Conservation (phyloP, 2,888 invertebrate species). For the Drosophila siamana region DNA sequence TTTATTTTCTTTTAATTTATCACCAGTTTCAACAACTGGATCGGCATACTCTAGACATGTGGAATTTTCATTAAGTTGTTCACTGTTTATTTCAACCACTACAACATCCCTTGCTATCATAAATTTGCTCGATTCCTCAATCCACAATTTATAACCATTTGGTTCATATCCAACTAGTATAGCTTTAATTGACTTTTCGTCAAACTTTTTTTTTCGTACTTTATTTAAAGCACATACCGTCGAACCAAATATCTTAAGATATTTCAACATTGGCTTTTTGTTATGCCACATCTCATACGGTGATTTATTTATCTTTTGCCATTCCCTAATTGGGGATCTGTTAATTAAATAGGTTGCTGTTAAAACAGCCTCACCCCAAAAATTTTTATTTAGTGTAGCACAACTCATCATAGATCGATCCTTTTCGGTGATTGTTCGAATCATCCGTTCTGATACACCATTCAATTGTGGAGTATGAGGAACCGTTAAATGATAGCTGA, state of each 20-base stretch:
- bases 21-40: too few relatives aligned
- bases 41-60: too few relatives aligned
- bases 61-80: too few relatives aligned
- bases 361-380: constrained; percentile 63
- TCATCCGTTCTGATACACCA: too few relatives aligned
- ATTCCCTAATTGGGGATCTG: neutral
- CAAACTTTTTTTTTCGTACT: constrained; percentile 9
- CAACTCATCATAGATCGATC: constrained; percentile 32
- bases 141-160: too few relatives aligned
- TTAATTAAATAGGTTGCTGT: constrained; percentile 3
- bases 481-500: constrained; percentile 2
- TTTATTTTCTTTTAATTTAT: constrained; percentile 15
- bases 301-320: neutral
- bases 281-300: constrained; percentile 4
- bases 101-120: too few relatives aligned
- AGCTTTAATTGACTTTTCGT: constrained; percentile 15
- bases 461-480: neutral
- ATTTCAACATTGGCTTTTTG: constrained; percentile 7
- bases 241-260: constrained; percentile 13
- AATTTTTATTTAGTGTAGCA: constrained; percentile 67
- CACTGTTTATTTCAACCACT: too few relatives aligned
- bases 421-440: constrained; percentile 12
- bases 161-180: constrained; percentile 4
- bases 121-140: too few relatives aligned
- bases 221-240: too few relatives aligned